A percentile compares a stretch with the other conserved stretches of the same genome.
Evolutionary conservation across 2,113 vertebrate genomes (phyloP).

Genomic region (Ailuropoda melanoleuca): DNA sequence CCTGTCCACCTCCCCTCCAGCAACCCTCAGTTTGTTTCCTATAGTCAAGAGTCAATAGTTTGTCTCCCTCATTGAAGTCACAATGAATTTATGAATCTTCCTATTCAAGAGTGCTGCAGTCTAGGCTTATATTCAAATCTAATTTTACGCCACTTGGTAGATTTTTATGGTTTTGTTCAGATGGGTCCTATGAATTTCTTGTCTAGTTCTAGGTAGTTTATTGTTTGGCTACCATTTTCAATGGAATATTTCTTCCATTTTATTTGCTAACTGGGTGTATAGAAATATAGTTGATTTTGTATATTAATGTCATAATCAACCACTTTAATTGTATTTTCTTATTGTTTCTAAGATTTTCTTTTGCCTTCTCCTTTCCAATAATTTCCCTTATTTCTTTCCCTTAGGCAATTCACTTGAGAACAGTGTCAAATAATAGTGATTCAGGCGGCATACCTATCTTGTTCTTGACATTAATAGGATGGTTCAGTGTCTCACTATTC

Average conservation of each 20-base stretch:
- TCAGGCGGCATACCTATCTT: not conserved
- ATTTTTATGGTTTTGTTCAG: not conserved
- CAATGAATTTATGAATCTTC: not conserved
- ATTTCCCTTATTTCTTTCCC: not conserved
- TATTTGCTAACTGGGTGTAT: not conserved
- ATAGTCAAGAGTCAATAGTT: not conserved
- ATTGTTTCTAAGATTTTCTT: constrained; percentile 20
- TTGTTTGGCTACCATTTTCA: not conserved
- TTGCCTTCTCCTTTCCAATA: not conserved
- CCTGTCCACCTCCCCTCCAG: not conserved
- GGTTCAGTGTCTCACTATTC: not conserved
- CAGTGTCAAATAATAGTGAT: not conserved
- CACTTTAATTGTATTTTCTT: not conserved
- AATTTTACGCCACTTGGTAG: not conserved
- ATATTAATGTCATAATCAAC: not conserved
- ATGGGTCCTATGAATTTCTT: not conserved
- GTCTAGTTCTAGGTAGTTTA: not conserved
- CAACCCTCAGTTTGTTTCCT: not conserved
- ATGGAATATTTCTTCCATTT: not conserved
- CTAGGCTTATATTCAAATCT: not conserved
- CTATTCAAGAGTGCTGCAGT: not conserved
- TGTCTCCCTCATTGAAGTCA: not conserved
- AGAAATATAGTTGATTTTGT: not conserved
- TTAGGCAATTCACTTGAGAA: not conserved
- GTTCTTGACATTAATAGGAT: not conserved